Evolutionary conservation across 23 tunicate species (phyloP).

Genomic region (Trididemnum miniatum): DNA sequence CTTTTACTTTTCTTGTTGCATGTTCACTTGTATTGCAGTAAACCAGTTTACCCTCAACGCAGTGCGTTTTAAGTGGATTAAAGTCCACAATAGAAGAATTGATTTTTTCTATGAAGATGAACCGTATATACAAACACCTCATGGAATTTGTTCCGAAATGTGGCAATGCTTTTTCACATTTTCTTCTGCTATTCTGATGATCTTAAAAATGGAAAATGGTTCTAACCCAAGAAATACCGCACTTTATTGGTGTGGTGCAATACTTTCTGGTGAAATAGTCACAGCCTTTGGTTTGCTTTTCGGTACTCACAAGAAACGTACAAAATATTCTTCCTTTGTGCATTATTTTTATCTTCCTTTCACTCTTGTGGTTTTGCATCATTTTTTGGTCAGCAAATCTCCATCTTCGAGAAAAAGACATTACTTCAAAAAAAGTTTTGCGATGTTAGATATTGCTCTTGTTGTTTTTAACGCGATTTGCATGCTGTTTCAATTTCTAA

Average conservation of each 20-base stretch:
- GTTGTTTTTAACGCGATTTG: too few species aligned
- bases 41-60: not conserved
- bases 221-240: not conserved
- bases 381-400: too few species aligned
- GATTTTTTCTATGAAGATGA: not conserved
- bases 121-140: not conserved
- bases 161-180: not conserved
- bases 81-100: not conserved
- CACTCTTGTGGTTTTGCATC: not conserved
- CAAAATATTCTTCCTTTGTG: not conserved
- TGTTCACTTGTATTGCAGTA: not conserved
- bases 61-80: not conserved
- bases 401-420: too few species aligned
- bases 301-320: not conserved
- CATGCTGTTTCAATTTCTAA: too few species aligned
- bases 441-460: too few species aligned
- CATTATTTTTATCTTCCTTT: not conserved
- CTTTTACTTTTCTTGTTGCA: not conserved
- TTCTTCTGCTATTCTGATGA: not conserved
- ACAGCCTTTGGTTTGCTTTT: not conserved
- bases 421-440: too few species aligned
- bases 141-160: not conserved
- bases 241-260: conserved; percentile 1
- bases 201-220: not conserved
- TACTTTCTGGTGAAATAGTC: not conserved